Evolutionary conservation across 2,113 vertebrate genomes (phyloP).

Genomic region (Pristiophorus japonicus): DNA sequence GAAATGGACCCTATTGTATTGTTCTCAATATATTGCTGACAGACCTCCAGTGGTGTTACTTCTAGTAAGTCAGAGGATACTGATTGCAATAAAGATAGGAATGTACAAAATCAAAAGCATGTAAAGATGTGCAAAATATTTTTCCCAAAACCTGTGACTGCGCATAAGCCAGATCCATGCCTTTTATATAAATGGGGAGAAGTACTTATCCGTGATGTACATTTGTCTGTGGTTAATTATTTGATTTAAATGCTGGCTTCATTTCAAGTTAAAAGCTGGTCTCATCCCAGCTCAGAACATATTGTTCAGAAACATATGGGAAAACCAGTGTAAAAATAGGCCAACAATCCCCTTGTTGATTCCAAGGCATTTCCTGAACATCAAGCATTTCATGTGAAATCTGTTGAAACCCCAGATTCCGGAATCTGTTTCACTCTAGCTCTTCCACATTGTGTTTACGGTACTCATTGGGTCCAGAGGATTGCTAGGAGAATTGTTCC

Average conservation of each 20-base stretch:
- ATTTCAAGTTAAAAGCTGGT: slow-evolving; percentile 3
- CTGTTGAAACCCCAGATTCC: slow-evolving; percentile 23
- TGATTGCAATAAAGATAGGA: slow-evolving; percentile 2
- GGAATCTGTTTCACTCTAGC: slow-evolving; percentile 1
- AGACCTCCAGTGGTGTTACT: background rate
- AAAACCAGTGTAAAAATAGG: slow-evolving; percentile 26
- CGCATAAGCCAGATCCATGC: background rate
- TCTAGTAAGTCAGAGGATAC: background rate
- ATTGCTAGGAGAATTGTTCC: background rate
- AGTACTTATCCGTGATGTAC: background rate
- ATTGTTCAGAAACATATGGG: slow-evolving; percentile 27
- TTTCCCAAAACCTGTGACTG: background rate
- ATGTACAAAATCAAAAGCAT: background rate
- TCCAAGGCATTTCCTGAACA: slow-evolving; percentile 28
- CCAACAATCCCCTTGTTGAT: slow-evolving; percentile 20
- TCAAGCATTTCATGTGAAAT: slow-evolving; percentile 21
- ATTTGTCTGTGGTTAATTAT: background rate
- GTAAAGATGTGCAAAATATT: background rate
- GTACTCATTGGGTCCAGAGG: background rate
- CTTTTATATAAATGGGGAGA: background rate
- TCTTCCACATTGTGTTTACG: background rate
- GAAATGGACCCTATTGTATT: background rate
- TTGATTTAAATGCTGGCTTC: background rate
- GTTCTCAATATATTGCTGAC: background rate
- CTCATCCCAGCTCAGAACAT: slow-evolving; percentile 24